Conservation (phyloP, 2,888 invertebrate genomes). For the Latrodectus elegans region DNA sequence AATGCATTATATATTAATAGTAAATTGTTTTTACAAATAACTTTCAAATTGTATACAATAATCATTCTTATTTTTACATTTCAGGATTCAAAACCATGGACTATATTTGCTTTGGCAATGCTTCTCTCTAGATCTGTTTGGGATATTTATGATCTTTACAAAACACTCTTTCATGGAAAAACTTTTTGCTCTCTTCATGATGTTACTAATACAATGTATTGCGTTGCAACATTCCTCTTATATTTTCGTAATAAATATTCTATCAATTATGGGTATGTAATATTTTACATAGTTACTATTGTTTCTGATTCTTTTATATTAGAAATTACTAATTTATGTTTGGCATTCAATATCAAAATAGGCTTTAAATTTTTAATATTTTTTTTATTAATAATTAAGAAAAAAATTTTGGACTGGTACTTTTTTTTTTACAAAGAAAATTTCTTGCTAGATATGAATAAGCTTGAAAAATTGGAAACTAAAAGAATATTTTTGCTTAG, state of each 20-base stretch:
- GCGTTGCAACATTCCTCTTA: slow-evolving; percentile 48
- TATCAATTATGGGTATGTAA: slow-evolving; percentile 48
- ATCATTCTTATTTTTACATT: no score
- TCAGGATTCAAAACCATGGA: slow-evolving; percentile 51
- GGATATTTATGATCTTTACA: slow-evolving; percentile 36
- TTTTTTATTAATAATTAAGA: slow-evolving; percentile 1
- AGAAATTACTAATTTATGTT: neutral
- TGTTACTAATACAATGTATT: slow-evolving; percentile 51
- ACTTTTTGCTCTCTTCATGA: slow-evolving; percentile 27
- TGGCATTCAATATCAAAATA: neutral
- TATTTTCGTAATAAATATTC: slow-evolving; percentile 3
- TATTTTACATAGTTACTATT: neutral
- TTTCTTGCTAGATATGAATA: no score
- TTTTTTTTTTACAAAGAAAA: no score
- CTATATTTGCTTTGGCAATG: slow-evolving; percentile 36
- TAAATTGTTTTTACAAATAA: no score
- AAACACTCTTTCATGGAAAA: slow-evolving; percentile 1
- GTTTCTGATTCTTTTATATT: neutral
- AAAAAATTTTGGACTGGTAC: neutral
- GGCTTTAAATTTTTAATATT: neutral
- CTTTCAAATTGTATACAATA: no score
- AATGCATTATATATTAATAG: no score
- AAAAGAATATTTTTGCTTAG: no score
- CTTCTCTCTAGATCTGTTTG: slow-evolving; percentile 35
- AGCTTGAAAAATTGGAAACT: no score